These are phyloP conservation scores for Stylophora pistillata DNA, from an alignment of 64 coral and sea anemone species.

Conservation along the genomic window DNA sequence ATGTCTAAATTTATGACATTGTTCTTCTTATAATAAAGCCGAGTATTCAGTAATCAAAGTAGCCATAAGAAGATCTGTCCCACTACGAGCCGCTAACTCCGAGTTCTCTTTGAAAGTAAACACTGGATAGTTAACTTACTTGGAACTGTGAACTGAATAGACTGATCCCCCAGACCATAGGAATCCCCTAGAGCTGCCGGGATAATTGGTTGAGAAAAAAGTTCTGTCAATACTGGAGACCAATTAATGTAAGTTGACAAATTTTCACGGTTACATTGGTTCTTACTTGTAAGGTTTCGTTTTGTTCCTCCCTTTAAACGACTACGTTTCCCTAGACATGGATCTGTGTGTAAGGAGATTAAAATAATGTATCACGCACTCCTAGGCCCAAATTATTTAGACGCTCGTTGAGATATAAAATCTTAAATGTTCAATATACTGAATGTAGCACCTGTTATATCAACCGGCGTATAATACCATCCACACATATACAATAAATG, in stretches of 20 bases:
- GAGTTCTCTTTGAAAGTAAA: not conserved
- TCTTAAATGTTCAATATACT: too few species aligned
- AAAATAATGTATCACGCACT: too few species aligned
- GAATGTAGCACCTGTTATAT: too few species aligned
- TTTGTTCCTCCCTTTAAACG: not conserved
- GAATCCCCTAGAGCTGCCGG: constrained; percentile 1
- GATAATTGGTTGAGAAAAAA: not conserved
- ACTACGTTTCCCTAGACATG: not conserved
- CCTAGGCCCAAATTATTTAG: too few species aligned
- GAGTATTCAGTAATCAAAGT: too few species aligned
- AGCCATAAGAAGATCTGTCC: not conserved
- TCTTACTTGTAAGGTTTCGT: not conserved
- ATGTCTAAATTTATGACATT: too few species aligned
- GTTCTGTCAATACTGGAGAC: not conserved
- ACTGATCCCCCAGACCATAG: constrained; percentile 2
- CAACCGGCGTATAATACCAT: too few species aligned
- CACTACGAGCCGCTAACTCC: too few species aligned
- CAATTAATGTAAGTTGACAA: not conserved
- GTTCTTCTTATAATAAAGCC: too few species aligned
- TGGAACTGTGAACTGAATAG: constrained; percentile 7
- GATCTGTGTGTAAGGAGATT: not conserved
- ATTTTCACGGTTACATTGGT: not conserved
- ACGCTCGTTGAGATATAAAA: too few species aligned
- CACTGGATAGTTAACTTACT: not conserved
- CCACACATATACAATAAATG: too few species aligned